Conservation (phyloP, 2,113 vertebrate species). For the Protobothrops flavoviridis region DNA sequence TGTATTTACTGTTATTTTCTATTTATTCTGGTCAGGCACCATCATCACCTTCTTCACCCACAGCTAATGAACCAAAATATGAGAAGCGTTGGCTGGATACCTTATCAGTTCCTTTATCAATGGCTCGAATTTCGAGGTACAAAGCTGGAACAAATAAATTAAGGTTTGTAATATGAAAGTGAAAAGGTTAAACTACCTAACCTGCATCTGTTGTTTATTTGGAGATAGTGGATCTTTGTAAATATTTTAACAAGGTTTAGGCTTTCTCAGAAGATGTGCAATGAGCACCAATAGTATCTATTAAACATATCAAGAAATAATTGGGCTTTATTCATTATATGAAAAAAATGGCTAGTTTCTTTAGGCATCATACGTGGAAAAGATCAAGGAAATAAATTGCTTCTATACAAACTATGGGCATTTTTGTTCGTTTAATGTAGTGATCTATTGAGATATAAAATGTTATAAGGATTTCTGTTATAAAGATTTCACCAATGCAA, state of each 20-base stretch:
- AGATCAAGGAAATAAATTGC: background rate
- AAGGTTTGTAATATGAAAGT: slow-evolving; percentile 81
- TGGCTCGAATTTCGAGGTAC: slow-evolving; percentile 91
- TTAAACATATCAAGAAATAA: background rate
- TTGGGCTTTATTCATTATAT: background rate
- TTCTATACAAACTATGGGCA: background rate
- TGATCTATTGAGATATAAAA: background rate
- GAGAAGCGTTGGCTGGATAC: slow-evolving; percentile 92
- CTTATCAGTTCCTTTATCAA: slow-evolving; percentile 82
- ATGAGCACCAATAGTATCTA: background rate
- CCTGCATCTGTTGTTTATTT: slow-evolving; percentile 14
- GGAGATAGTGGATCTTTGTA: slow-evolving; percentile 49
- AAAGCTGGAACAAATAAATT: slow-evolving; percentile 84
- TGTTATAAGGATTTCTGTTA: background rate
- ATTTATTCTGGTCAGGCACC: slow-evolving; percentile 81
- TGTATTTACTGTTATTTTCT: slow-evolving; percentile 56
- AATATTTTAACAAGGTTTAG: background rate
- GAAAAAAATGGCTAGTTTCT: background rate
- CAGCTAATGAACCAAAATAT: slow-evolving; percentile 88
- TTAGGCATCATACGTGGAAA: background rate
- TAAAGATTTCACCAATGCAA: background rate
- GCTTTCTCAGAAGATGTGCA: background rate
- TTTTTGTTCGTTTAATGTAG: background rate
- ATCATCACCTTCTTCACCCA: slow-evolving; percentile 84
- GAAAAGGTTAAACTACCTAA: slow-evolving; percentile 42